Evolutionary conservation across 2,797 vertebrate genomes (phyloP).

Genomic region (Anabacerthia variegaticeps): DNA sequence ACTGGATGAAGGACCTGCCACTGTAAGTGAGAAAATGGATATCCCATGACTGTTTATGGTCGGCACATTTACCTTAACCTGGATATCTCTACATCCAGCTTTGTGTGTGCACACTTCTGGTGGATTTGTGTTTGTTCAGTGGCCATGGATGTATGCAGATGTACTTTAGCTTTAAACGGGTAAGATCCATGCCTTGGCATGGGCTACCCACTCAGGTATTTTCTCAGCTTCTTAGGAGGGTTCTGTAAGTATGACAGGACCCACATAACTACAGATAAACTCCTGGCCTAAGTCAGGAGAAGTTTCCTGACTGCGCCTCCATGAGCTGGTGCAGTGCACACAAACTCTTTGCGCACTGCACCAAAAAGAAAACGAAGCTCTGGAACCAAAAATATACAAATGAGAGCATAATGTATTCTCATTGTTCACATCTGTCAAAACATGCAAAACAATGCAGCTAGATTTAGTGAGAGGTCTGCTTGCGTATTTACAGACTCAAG

Average conservation of each 20-base stretch:
- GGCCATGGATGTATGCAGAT: background rate
- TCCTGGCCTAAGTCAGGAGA: background rate
- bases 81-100: fast-evolving
- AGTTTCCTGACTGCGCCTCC: background rate
- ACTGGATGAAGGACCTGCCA: constrained; percentile 89
- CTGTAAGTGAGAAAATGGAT: constrained; percentile 74
- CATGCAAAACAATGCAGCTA: background rate
- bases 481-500: background rate
- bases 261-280: background rate
- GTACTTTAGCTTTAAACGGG: background rate
- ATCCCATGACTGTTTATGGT: fast-evolving
- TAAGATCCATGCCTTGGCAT: background rate
- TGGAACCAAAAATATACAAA: constrained; percentile 14
- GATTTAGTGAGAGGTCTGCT: constrained; percentile 15
- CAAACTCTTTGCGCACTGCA: background rate
- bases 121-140: background rate
- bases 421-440: constrained; percentile 38
- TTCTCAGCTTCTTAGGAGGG: background rate
- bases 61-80: fast-evolving
- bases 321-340: background rate
- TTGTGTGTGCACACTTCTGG: background rate
- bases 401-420: background rate
- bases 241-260: background rate
- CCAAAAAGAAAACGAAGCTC: background rate
- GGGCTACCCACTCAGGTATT: background rate